phyloP scores from a whole-genome alignment of 23 tunicate genomes.

The Halocynthia aurantium region DNA sequence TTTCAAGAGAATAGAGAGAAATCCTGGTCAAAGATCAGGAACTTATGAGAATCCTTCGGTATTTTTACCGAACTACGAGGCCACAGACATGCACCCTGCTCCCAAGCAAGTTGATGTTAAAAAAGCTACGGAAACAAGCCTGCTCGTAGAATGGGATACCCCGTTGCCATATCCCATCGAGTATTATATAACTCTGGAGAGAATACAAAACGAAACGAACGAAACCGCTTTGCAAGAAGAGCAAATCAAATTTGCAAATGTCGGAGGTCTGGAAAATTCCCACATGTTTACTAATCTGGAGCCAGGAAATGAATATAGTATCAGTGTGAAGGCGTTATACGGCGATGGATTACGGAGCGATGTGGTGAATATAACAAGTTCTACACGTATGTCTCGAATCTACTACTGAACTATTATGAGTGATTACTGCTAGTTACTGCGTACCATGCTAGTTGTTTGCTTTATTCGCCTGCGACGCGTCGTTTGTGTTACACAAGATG shows the following conservation, averaged over 20 bases:
- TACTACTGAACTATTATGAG: neutral
- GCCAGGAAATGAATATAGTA: slow-evolving; percentile 2
- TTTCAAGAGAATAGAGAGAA: neutral
- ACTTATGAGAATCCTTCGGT: neutral
- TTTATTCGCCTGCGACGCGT: no score
- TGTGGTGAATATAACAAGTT: neutral
- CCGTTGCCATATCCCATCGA: neutral
- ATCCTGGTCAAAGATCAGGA: neutral
- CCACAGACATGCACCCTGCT: neutral
- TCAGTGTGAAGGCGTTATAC: neutral
- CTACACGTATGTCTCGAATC: slow-evolving; percentile 2
- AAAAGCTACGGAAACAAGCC: neutral
- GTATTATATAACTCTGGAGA: neutral
- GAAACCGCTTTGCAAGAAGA: neutral
- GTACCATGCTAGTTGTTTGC: no score
- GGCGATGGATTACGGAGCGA: neutral
- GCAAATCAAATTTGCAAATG: no score
- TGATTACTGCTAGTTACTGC: no score
- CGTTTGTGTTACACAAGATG: no score
- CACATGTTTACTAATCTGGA: neutral
- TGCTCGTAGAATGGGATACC: neutral
- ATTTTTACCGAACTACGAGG: neutral
- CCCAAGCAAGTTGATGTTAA: neutral
- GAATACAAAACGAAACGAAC: neutral
- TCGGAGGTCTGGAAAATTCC: no score